Evolutionary conservation across 2,888 invertebrate species (phyloP).

Genomic region (Hymenopus coronatus): DNA sequence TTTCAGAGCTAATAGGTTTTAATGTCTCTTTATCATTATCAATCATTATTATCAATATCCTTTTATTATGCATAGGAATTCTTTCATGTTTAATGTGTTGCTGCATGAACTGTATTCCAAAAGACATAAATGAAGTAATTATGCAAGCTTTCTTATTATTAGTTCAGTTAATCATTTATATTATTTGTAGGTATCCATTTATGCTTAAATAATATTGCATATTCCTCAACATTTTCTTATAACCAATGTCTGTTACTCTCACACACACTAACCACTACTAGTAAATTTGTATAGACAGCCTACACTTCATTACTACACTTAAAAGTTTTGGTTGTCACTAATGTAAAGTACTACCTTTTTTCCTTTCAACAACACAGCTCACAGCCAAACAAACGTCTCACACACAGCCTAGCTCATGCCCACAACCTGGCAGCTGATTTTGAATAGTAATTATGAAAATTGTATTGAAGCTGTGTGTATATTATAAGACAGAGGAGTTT

Average conservation of each 20-base stretch:
- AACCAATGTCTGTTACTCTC: not conserved
- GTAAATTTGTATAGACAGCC: not conserved
- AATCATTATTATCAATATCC: not conserved
- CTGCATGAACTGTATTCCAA: not conserved
- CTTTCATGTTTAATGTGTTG: not conserved
- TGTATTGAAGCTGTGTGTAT: not conserved
- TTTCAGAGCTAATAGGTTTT: not conserved
- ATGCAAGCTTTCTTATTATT: not conserved
- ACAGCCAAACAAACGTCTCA: not conserved
- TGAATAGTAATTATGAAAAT: not conserved
- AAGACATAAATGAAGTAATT: not conserved
- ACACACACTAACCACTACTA: not conserved
- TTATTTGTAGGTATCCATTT: not conserved
- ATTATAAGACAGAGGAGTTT: not conserved
- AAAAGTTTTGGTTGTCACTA: not conserved
- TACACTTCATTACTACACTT: not conserved
- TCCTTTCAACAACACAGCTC: not conserved
- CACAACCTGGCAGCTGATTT: not conserved
- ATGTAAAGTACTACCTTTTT: not conserved
- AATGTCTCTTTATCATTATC: not conserved
- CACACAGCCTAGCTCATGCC: not conserved
- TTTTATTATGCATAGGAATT: not conserved
- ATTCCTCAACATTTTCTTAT: not conserved
- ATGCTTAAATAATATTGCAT: not conserved
- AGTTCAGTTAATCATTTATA: not conserved